Evolutionary conservation across 2,888 invertebrate genomes (phyloP).

Genomic region (Eudemis profundana): DNA sequence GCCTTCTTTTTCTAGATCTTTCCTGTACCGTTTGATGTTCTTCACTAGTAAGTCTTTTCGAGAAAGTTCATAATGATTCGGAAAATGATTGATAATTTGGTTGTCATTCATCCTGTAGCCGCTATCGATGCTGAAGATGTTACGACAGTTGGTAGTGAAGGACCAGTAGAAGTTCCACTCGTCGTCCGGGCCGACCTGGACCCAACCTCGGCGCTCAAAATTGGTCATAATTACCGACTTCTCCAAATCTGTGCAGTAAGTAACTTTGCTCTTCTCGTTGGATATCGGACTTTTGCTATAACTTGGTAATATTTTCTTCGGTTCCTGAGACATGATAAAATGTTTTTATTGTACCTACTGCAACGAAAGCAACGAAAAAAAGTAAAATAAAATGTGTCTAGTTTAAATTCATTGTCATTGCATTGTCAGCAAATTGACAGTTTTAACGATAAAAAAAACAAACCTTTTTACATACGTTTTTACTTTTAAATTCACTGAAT

Average conservation of each 20-base stretch:
- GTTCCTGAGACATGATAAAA: conserved; percentile 50
- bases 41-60: conserved; percentile 98
- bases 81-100: conserved; percentile 98
- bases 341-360: conserved; percentile 26
- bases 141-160: conserved; percentile 95
- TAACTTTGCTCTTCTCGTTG: conserved; percentile 62
- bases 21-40: conserved; percentile 96
- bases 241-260: conserved; percentile 93
- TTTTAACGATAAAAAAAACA: no score
- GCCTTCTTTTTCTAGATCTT: conserved; percentile 95
- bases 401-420: background rate
- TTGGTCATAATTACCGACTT: conserved; percentile 96
- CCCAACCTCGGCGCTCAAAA: conserved; percentile 96
- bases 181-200: conserved; percentile 93
- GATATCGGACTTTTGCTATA: conserved; percentile 54
- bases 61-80: conserved; percentile 97
- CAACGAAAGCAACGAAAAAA: conserved; percentile 44
- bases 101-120: conserved; percentile 96
- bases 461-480: no score
- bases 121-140: conserved; percentile 95
- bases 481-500: no score
- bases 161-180: conserved; percentile 99
- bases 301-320: conserved; percentile 55
- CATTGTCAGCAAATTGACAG: conserved; percentile 9
- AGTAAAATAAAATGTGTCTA: background rate